These are phyloP conservation scores for Chelonus insularis DNA, from an alignment of 1,140 invertebrate species.

Conservation along the genomic window DNA sequence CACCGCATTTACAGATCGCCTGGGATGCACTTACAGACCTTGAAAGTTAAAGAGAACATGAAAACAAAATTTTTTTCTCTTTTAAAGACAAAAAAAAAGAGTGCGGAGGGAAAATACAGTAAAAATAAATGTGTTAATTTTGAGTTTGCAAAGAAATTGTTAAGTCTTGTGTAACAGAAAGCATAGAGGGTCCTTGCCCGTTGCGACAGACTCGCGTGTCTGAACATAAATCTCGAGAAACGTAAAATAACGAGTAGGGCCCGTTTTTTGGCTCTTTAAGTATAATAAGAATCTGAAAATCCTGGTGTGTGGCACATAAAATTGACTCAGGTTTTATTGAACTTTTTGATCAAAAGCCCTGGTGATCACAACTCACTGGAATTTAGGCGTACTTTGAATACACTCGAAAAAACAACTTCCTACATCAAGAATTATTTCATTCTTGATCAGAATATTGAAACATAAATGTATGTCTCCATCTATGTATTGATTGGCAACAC, in stretches of 20 bases:
- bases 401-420: not conserved
- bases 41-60: constrained; percentile 1
- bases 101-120: not conserved
- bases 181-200: not conserved
- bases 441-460: no score
- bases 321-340: constrained; percentile 4
- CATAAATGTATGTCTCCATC: not conserved
- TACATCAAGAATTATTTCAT: no score
- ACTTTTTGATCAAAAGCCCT: not conserved
- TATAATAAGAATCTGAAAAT: constrained; percentile 3
- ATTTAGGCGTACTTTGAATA: not conserved
- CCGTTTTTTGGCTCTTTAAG: not conserved
- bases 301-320: constrained; percentile 9
- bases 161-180: not conserved
- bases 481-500: not conserved
- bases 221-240: constrained; percentile 8
- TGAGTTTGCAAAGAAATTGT: not conserved
- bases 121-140: not conserved
- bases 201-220: constrained; percentile 2
- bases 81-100: not conserved
- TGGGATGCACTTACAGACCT: constrained; percentile 8
- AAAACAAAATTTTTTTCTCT: not conserved
- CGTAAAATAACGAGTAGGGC: constrained; percentile 16
- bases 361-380: not conserved
- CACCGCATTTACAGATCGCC: constrained; percentile 5